Conservation (phyloP, 2,888 invertebrate species). For the Agonopterix alstromeriana region DNA sequence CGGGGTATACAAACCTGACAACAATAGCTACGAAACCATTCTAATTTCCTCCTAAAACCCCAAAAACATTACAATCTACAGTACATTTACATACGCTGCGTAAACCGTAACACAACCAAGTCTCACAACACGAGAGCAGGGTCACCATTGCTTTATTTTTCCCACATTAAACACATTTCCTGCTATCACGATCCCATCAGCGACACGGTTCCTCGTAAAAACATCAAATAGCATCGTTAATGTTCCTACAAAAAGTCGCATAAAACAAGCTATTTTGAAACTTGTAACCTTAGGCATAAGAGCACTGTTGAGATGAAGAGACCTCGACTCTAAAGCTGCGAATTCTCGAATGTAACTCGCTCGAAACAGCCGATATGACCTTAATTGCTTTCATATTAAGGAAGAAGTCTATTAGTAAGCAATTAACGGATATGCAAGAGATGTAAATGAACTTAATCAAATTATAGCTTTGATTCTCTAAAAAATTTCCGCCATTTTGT, state of each 20-base stretch:
- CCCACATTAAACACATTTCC: conserved; percentile 4
- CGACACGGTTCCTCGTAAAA: conserved; percentile 2
- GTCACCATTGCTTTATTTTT: conserved; percentile 4
- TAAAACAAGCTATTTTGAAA: too few relatives aligned
- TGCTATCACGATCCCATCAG: conserved; percentile 7
- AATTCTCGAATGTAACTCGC: background rate
- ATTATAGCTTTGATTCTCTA: too few relatives aligned
- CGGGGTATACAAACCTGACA: too few relatives aligned
- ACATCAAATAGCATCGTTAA: conserved; percentile 3
- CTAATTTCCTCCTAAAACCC: too few relatives aligned
- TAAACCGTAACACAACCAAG: background rate
- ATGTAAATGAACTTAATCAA: too few relatives aligned
- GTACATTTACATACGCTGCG: background rate
- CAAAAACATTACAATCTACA: too few relatives aligned
- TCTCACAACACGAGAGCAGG: background rate
- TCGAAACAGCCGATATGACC: background rate
- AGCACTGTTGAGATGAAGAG: too few relatives aligned
- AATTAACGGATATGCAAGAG: background rate
- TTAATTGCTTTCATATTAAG: background rate
- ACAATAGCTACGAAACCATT: too few relatives aligned
- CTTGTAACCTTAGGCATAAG: too few relatives aligned
- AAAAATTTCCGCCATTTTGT: too few relatives aligned
- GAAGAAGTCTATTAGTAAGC: background rate
- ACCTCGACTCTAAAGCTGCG: background rate
- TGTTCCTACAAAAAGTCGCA: too few relatives aligned